Evolutionary conservation across 2,888 invertebrate genomes (phyloP).

Genomic region (Philereme transversata): DNA sequence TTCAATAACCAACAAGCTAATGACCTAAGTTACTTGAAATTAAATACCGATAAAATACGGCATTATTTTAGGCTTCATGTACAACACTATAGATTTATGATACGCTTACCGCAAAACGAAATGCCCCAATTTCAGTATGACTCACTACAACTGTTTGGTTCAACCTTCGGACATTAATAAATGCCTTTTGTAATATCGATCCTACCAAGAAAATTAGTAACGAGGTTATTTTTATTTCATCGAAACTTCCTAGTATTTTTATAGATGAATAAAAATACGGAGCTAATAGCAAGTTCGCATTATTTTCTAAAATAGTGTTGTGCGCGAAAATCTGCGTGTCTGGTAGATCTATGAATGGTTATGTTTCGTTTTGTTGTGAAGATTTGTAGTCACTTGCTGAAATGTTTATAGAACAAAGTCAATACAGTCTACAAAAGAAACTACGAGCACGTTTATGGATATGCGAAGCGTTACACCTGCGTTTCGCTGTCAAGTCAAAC

Average conservation of each 20-base stretch:
- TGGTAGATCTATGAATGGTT: not conserved
- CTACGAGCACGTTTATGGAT: too few relatives aligned
- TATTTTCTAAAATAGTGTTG: too few relatives aligned
- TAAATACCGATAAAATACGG: slow-evolving; percentile 1
- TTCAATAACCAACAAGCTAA: not conserved
- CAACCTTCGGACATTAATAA: slow-evolving; percentile 70
- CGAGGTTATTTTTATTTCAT: slow-evolving; percentile 24
- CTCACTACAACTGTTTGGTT: slow-evolving; percentile 51
- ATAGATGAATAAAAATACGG: slow-evolving; percentile 2
- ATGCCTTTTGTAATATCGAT: slow-evolving; percentile 71
- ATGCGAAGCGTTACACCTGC: too few relatives aligned
- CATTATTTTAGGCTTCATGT: slow-evolving; percentile 15
- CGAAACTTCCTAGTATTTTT: slow-evolving; percentile 8
- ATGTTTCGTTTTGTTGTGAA: not conserved
- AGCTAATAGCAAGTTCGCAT: not conserved
- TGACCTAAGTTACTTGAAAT: not conserved
- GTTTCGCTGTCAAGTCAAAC: too few relatives aligned
- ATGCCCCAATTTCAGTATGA: slow-evolving; percentile 66
- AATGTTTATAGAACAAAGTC: not conserved
- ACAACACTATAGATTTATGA: slow-evolving; percentile 33
- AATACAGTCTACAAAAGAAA: not conserved
- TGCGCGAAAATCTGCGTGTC: not conserved
- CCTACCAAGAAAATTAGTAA: slow-evolving; percentile 50
- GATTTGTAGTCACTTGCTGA: not conserved
- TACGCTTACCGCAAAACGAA: slow-evolving; percentile 47